Base-by-base conservation (phyloP, 2,113 vertebrate genomes). In the Oreochromis tanganicae region DNA sequence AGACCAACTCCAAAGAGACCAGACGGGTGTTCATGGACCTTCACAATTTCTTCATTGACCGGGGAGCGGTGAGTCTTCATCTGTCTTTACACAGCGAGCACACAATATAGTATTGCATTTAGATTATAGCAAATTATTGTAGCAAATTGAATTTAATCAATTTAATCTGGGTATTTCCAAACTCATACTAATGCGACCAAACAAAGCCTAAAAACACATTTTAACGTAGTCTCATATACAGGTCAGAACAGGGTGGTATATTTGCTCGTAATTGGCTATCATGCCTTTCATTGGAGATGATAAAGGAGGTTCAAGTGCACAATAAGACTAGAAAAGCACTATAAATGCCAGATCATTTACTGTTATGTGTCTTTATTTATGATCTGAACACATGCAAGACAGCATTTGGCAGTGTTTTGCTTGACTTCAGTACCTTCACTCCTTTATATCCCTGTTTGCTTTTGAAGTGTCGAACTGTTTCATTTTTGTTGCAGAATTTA, bases 1-100 rank as follows among this genome's bases (percentile, higher is more conserved):
- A 99, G 91, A 98, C 97, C 93, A 99, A 98, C 96, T 97, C 99
- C 95, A 99, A 99, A 97, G 99, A 99, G 94, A 99, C 98, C 75
- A 98, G 98, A 2, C 97, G 98, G 61, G 93, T 99, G 90, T 99
- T 99, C 91, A 96, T 98, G 83, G 97, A 98, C 87, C 97, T 99
- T 80, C 97, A 98, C 93, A 97, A 96, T 71, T 97, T 97, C 91
- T 99, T 99, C 92, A 95, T 99, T 94, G 99, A 99, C 90, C 94
- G 98, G 92, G 96, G 97, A 92, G 98, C 98, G 61, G 99, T 99
- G 96, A 94, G 98, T 97, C 61, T 54, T 78, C 3, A 78, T 52
- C 27, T 34, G 21, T 54, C 13, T 16, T 68, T 55, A 78, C 34
- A 80, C 27, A 0, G 34, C 3, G 13, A 54, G 7, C 56, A 66